phyloP scores from a whole-genome alignment of 2,113 vertebrate genomes.

The Pseudopipra pipra region DNA sequence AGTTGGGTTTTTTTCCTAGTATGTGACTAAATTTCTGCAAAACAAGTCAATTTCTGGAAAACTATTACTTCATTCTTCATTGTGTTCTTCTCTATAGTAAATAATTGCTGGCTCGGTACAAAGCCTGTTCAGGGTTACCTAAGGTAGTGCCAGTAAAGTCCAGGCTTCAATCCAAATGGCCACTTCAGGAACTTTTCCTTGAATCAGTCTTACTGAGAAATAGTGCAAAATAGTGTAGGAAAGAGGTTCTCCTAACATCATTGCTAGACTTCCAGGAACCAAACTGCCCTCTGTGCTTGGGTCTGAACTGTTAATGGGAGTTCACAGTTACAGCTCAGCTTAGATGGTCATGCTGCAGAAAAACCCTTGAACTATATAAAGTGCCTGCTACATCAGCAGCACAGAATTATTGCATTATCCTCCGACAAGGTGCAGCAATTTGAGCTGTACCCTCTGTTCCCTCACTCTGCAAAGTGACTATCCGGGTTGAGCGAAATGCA shows the following conservation, averaged over 20 bases:
- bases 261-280: background rate
- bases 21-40: background rate
- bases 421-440: background rate
- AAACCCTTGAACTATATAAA: background rate
- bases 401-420: background rate
- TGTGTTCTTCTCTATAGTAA: background rate
- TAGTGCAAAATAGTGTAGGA: background rate
- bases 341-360: background rate
- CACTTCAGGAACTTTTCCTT: slow-evolving; percentile 11
- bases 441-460: background rate
- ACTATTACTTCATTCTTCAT: background rate
- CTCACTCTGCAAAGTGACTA: background rate
- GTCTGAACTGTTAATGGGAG: background rate
- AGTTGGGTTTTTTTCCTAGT: background rate
- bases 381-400: background rate
- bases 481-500: background rate
- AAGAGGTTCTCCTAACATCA: background rate
- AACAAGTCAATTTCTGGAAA: background rate
- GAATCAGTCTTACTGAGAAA: slow-evolving; percentile 25
- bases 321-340: background rate
- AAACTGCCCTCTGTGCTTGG: background rate
- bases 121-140: background rate
- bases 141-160: background rate
- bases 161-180: slow-evolving; percentile 28
- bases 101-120: background rate